phyloP scores from a whole-genome alignment of 1,140 invertebrate species.

The Solenopsis fugax region DNA sequence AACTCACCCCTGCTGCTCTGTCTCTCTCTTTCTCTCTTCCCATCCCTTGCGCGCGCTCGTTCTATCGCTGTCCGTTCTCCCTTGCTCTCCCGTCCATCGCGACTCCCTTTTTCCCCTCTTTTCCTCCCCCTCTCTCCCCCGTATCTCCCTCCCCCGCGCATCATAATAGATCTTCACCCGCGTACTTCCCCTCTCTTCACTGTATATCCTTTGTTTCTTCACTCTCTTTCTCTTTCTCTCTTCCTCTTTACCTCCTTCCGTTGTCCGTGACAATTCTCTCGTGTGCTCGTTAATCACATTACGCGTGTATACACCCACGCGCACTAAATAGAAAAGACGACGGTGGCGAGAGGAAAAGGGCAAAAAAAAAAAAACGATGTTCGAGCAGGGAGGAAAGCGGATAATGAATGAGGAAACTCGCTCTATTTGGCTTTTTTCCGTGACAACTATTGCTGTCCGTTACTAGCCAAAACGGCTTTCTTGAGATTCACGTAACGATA shows the following conservation, averaged over 20 bases:
- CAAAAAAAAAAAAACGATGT: slow-evolving; percentile 19
- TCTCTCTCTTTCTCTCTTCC: background rate
- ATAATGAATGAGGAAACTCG: background rate
- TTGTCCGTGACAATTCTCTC: slow-evolving; percentile 38
- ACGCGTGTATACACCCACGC: slow-evolving; percentile 52
- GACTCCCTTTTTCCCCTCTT: slow-evolving; percentile 42
- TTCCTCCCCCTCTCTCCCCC: background rate
- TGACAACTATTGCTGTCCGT: slow-evolving; percentile 4
- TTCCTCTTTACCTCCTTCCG: slow-evolving; percentile 14
- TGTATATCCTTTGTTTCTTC: slow-evolving; percentile 24
- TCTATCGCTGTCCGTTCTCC: slow-evolving; percentile 29
- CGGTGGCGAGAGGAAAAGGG: background rate
- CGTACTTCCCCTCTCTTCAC: slow-evolving; percentile 43
- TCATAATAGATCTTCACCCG: slow-evolving; percentile 47
- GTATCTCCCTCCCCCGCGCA: slow-evolving; percentile 29
- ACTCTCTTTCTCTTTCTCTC: slow-evolving; percentile 33
- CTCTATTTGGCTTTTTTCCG: slow-evolving; percentile 9
- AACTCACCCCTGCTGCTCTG: slow-evolving; percentile 11
- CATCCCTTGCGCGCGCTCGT: slow-evolving; percentile 21
- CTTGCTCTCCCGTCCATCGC: slow-evolving; percentile 41
- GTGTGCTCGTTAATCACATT: slow-evolving; percentile 67
- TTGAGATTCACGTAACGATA: slow-evolving; percentile 19
- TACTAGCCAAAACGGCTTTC: background rate
- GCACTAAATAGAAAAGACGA: slow-evolving; percentile 30
- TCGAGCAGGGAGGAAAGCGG: background rate